These are phyloP conservation scores for Caenorhabditis sp. DNA, from an alignment of 2,888 invertebrate species.

Conservation along the genomic window DNA sequence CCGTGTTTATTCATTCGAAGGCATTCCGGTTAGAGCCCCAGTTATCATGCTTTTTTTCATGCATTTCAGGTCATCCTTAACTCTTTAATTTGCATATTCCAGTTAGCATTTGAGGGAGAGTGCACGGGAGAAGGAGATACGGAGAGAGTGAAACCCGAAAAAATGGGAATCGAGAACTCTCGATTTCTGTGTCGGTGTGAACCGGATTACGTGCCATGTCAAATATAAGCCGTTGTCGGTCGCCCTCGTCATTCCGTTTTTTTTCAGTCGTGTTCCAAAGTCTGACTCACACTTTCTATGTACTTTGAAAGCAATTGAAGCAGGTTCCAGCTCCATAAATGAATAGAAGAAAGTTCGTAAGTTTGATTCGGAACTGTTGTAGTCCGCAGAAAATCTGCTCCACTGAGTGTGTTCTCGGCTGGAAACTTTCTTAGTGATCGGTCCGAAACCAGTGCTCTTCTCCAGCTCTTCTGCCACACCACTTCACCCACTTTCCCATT, in stretches of 20 bases:
- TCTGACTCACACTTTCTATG: constrained; percentile 31
- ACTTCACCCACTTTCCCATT: constrained; percentile 23
- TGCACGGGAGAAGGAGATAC: background rate
- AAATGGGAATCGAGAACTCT: constrained; percentile 25
- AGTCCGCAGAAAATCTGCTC: background rate
- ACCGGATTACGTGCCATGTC: constrained; percentile 55
- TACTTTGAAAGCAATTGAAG: background rate
- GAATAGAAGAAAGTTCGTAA: background rate
- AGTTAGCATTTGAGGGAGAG: constrained; percentile 5
- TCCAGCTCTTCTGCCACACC: constrained; percentile 25
- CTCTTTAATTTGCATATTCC: constrained; percentile 33
- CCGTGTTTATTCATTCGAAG: constrained; percentile 11
- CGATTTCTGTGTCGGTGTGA: constrained; percentile 36
- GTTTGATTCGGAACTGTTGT: background rate
- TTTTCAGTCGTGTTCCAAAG: constrained; percentile 1
- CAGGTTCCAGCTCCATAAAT: background rate
- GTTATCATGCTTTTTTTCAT: constrained; percentile 10
- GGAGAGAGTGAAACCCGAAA: constrained; percentile 24
- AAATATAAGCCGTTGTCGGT: constrained; percentile 49
- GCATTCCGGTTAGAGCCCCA: constrained; percentile 13
- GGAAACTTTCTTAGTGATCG: background rate
- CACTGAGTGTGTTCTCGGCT: background rate
- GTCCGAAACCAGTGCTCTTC: constrained; percentile 25
- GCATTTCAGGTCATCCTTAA: constrained; percentile 7
- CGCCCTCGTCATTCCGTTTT: constrained; percentile 13